Evolutionary conservation across 1,140 invertebrate species (phyloP), one percentile per base, ranked within the genome.

Genomic region (Mamestra configurata): DNA sequence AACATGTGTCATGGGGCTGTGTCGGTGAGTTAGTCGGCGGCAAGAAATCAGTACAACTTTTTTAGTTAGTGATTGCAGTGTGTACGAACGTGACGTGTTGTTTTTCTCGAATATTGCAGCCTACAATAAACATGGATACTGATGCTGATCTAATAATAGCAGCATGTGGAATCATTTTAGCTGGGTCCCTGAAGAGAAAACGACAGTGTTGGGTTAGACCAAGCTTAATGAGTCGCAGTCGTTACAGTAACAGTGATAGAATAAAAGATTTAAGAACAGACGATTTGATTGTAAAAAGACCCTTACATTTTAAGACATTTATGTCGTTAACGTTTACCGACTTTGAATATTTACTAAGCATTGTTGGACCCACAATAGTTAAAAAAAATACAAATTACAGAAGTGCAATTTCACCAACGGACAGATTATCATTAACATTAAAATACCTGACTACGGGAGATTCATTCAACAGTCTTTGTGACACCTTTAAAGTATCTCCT

Each of bases 171-270:
- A 15, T 64, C 3, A 64, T 64, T 64, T n/a, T 64, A 11, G 59
- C 11, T 64, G 35, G 31, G 6, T 40, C 59, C 59, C 59, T 64
- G 11, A 64, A 64, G 11, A 64, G 11, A 64, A 40, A 40, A 40
- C 59, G 59, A 64, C 11, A 64, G 59, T 64, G 59, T 64, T 64
- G 59, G 59, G 59, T 64, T 64, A 64, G 59, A 15, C 59, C 35
- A 64, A 64, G 59, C 15, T 64, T 64, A 64, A 64, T 64, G 59
- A 64, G 59, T 64, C 59, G 59, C 59, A 64, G 15, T 64, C 11
- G 15, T n/a, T 64, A 64, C 59, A 64, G 59, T 64, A 64, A 11
- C 15, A n/a, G 59, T 64, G 11, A 37, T n/a, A 64, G 59, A 64
- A n/a, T 64, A 64, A 64, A 15, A n/a, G 59, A 64, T 64, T 64